Percentiles rank a stretch among this genome's conserved stretches.
These are phyloP conservation scores for Aulostomus chinensis DNA, from an alignment of 2,797 vertebrate species.

Conservation along the genomic window DNA sequence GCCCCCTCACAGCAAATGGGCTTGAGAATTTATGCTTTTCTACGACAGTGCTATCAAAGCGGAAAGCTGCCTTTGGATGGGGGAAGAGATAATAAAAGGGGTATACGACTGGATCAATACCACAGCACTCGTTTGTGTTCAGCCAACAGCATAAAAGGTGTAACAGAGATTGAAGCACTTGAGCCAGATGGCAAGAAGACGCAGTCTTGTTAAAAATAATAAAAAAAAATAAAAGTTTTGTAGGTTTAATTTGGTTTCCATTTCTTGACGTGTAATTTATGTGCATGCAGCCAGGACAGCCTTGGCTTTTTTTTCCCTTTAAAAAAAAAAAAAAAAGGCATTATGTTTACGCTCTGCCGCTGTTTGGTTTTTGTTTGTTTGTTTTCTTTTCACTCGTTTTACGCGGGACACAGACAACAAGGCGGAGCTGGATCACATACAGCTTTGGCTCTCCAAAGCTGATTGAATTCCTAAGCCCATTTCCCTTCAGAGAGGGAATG, in stretches of 20 bases:
- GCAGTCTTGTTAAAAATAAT: constrained; percentile 27
- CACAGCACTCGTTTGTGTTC: constrained; percentile 56
- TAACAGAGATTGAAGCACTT: constrained; percentile 57
- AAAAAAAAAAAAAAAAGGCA: too few species aligned
- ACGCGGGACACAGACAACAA: constrained; percentile 53
- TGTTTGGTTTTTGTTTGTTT: constrained; percentile 39
- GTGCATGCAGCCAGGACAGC: constrained; percentile 21
- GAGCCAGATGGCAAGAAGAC: constrained; percentile 54
- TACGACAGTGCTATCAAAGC: constrained; percentile 63
- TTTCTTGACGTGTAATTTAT: constrained; percentile 47
- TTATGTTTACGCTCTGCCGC: constrained; percentile 56
- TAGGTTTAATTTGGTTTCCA: constrained; percentile 63
- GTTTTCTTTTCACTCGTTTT: constrained; percentile 48
- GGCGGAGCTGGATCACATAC: constrained; percentile 55
- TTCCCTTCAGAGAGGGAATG: constrained; percentile 51
- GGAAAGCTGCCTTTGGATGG: constrained; percentile 60
- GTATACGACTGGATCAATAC: constrained; percentile 71
- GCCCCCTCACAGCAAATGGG: constrained; percentile 70
- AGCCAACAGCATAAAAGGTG: constrained; percentile 56
- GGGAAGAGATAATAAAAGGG: constrained; percentile 70
- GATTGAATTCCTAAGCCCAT: constrained; percentile 71
- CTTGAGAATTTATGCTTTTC: constrained; percentile 72
- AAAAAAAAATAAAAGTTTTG: constrained; percentile 47
- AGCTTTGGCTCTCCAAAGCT: constrained; percentile 58
- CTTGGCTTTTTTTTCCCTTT: constrained; percentile 32